Base-by-base conservation (phyloP, 2,888 invertebrate genomes). In the Parnassius apollo region DNA sequence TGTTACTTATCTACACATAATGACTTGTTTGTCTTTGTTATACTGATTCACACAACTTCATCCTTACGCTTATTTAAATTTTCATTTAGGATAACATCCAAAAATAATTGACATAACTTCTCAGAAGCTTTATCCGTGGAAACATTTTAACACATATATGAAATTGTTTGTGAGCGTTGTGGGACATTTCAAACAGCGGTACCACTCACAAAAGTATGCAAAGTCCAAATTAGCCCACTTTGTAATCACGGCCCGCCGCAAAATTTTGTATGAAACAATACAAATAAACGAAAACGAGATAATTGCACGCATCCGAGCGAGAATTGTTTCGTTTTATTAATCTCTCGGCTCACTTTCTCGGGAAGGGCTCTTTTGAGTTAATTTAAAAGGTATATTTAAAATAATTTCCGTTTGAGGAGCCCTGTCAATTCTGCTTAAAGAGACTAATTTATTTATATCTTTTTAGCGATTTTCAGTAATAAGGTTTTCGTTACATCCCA, bases 301-400 rank as follows among this genome's bases (percentile, higher is more conserved):
- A 56, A 54, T 61, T 56, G 35, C 44, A 50, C 48, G 44, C 55
- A 61, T 61, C 50, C 55, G 9, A 55, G 55, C 49, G 50, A 44
- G 49, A 61, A 61, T 56, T 44, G 13, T 56, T 56, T 53, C 46
- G 18, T 61, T 50, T 56, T 56, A 61, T 50, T 49, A 56, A 50
- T 56, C 53, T 42, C 52, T n/a, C 45, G 12, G 52, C 52, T 48
- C 53, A 13, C 11, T 42, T 46, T 48, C 54, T 48, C 42, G 10
- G 18, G 50, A 22, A n/a, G 18, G 46, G 18, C 9, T 48, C 52
- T 42, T 18, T 22, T 10, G 13, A 12, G 42, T 13, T 42, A 59
- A 25, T 54, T 60, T 49, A n/a, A 42, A n/a, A 49, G 42, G 35
- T 42, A 18, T 53, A 49, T 48, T 54, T 60, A 9, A 54, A 59